Base-by-base conservation (phyloP, 2,797 vertebrate genomes). In the Antennarius maculatus region DNA sequence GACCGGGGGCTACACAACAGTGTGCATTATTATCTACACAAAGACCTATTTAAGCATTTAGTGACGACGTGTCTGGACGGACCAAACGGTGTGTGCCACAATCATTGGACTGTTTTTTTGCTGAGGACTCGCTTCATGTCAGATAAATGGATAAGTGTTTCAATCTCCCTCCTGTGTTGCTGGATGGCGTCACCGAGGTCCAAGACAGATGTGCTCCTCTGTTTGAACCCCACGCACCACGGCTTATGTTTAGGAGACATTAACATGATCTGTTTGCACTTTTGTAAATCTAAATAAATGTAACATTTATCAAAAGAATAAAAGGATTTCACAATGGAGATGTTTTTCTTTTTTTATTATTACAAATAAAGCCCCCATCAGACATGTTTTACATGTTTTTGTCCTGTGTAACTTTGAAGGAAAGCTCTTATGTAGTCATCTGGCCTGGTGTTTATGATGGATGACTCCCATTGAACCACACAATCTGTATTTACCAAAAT, bases 81-180 rank as follows among this genome's bases (percentile, higher is more conserved):
- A 97, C 95, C 96, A 96, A 96, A 96, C 93, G 91, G 92, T 92
- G 94, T 95, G 95, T 95, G 95, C 96, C 97, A 96, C 94, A 88
- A 76, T 82, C 77, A 81, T 71, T 69, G 80, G 91, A 87, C 93
- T 91, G 92, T 90, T 89, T 91, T 94, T 84, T 80, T 71, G 69
- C 23, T 56, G 92, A 96, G 91, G 94, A 93, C 93, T 91, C 90
- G 70, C 66, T 76, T 53, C 93, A 92, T 74, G 51, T 94, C 92
- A 58, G 92, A 91, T 91, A 60, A 55, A 47, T 71, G 57, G 58
- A 84, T n/a, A n/a, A n/a, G n/a, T 64, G 72, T 75, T 65, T 62
- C 59, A 81, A 55, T 66, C 66, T 59, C 73, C 69, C 42, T 77
- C 53, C 71, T 81, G 74, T 64, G 69, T 69, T 73, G 79, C 86